Percentiles rank a stretch among this genome's conserved stretches.
Conservation (phyloP, 2,113 vertebrate species). For the Circaetus cinerascens region DNA sequence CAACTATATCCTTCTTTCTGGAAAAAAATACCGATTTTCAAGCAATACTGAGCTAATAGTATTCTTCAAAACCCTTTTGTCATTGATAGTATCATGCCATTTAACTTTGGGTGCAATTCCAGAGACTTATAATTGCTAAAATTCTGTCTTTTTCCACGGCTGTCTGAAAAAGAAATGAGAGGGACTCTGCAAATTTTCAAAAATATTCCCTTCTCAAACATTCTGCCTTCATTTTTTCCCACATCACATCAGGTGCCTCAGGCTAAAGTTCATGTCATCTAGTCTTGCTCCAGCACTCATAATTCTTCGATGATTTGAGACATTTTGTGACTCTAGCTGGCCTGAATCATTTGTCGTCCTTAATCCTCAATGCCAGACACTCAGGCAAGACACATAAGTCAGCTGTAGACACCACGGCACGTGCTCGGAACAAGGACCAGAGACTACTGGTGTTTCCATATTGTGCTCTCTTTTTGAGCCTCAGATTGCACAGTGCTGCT, state of each 20-base stretch:
- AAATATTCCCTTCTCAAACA: neutral
- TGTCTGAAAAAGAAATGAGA: neutral
- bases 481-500: neutral
- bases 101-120: neutral
- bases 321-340: neutral
- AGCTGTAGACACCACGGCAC: neutral
- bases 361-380: neutral
- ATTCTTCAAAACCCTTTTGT: neutral
- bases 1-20: neutral
- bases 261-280: neutral
- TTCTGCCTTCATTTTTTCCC: neutral
- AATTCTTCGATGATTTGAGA: neutral
- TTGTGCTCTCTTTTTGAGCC: neutral
- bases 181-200: neutral
- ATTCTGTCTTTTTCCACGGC: neutral
- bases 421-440: neutral
- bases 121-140: neutral
- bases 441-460: neutral
- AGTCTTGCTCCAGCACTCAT: neutral
- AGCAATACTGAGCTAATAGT: neutral
- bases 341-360: neutral
- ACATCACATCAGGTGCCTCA: neutral
- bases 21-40: neutral
- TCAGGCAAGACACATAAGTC: neutral
- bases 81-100: neutral